Conservation (phyloP, 2,113 vertebrate species). For the Cyprinodon tularosa region DNA sequence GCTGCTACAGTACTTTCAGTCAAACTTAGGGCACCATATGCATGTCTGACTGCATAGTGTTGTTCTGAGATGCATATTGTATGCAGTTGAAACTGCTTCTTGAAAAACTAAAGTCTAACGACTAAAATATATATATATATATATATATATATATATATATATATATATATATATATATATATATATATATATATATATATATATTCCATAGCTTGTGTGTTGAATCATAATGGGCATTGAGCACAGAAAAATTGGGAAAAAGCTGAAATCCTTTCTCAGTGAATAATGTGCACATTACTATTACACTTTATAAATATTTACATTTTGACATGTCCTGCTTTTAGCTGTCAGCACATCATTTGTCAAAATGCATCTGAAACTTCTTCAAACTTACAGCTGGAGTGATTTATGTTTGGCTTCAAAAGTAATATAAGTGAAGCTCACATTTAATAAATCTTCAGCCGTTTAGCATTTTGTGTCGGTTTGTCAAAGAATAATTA, state of each 20-base stretch:
- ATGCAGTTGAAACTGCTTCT: slow-evolving; percentile 20
- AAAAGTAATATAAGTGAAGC: background rate
- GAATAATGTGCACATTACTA: background rate
- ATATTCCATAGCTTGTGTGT: background rate
- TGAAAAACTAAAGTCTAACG: background rate
- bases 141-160: no score
- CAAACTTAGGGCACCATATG: slow-evolving; percentile 49
- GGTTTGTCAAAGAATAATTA: background rate
- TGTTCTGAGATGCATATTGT: slow-evolving; percentile 20
- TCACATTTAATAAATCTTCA: background rate
- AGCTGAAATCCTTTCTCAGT: background rate
- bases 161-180: no score
- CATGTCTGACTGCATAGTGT: slow-evolving; percentile 15
- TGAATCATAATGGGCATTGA: background rate
- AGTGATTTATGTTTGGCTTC: background rate
- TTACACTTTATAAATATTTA: no score
- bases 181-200: no score
- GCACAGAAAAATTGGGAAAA: background rate
- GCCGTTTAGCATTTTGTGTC: background rate
- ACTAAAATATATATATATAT: no score
- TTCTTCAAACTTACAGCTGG: background rate
- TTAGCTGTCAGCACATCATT: background rate
- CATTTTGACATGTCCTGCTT: no score
- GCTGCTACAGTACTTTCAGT: slow-evolving; percentile 36
- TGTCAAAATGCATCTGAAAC: background rate